Evolutionary conservation across 2,113 vertebrate genomes (phyloP).

Genomic region (Rattus norvegicus): GRCr8 NC_086021.1:92653501-92654000

Average conservation of each 20-base stretch:
- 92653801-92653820: slow-evolving; percentile 65
- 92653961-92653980: slow-evolving; percentile 73
- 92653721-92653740: slow-evolving; percentile 74
- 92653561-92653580: background rate
- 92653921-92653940: slow-evolving; percentile 75
- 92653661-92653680: slow-evolving; percentile 74
- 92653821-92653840: slow-evolving; percentile 43
- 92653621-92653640: slow-evolving; percentile 26
- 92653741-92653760: slow-evolving; percentile 72
- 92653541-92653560: background rate
- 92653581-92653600: slow-evolving; percentile 32
- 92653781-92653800: slow-evolving; percentile 68
- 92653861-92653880: slow-evolving; percentile 69
- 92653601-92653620: slow-evolving; percentile 66
- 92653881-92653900: slow-evolving; percentile 70
- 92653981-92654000: slow-evolving; percentile 71
- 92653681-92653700: slow-evolving; percentile 73
- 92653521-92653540: background rate
- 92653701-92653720: slow-evolving; percentile 78
- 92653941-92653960: slow-evolving; percentile 74
- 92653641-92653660: slow-evolving; percentile 14
- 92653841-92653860: slow-evolving; percentile 69
- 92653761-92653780: slow-evolving; percentile 77
- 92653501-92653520: background rate
- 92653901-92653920: slow-evolving; percentile 54